Base-by-base conservation (phyloP, 2,113 vertebrate genomes). In the Sapayoa aenigma region DNA sequence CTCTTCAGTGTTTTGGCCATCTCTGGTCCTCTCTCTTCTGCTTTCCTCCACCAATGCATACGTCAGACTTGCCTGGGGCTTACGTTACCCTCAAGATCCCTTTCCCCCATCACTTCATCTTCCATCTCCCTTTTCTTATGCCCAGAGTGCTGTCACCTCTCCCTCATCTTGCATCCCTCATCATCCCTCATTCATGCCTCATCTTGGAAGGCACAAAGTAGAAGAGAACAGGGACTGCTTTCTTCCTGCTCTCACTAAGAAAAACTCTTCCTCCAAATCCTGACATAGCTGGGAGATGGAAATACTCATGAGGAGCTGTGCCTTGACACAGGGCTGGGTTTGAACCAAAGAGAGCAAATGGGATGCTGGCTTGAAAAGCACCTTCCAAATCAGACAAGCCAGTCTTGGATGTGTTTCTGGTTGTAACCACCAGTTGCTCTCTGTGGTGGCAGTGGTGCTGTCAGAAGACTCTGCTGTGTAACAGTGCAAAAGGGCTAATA, bases 71-170 rank as follows among this genome's bases (percentile, higher is more conserved):
- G n/a, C 31, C 53, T 14, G 44, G 3, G 59, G 12, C 31, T 76
- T 56, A 28, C 0, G 0, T 42, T 24, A 13, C 12, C 4, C 23
- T 25, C 7, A 19, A 28, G 65, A 88, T 62, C 6, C 1, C 27
- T 44, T 35, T 21, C 5, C 4, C 3, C 6, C 12, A 39, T 59
- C 37, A 66, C 44, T 67, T 71, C 23, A 41, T 5, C 42, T 59
- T 67, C 44, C 8, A 8, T 30, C 42, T 87, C 50, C 20, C 37
- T 66, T 73, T 78, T 30, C 63, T 14, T 27, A 30, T 44, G 21
- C 11, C 28, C 1, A 6, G 23, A 1, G 2, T 44, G 24, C 24
- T 80, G 24, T 33, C 4, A 1, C 28, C 12, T 69, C 16, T 52
- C 21, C 31, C 31, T 81, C 52, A n/a, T 46, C 44, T 4, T 1